Evolutionary conservation across 1,140 invertebrate species (phyloP).

Genomic region (Medauroidea extradentata): DNA sequence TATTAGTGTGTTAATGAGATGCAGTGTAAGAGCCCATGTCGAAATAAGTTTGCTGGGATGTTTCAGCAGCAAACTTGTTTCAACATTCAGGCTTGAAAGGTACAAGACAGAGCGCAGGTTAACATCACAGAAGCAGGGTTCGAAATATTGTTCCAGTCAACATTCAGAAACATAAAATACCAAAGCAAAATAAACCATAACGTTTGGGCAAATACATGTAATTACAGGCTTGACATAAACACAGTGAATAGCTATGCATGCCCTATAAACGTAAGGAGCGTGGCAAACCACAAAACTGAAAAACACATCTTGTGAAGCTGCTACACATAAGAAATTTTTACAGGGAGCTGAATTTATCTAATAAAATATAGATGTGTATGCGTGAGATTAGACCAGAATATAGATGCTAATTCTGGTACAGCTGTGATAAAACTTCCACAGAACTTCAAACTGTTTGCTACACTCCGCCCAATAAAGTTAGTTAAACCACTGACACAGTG

Average conservation of each 20-base stretch:
- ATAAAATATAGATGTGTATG: constrained; percentile 11
- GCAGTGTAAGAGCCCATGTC: too few species aligned
- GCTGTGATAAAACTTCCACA: too few species aligned
- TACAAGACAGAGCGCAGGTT: constrained; percentile 9
- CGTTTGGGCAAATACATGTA: too few species aligned
- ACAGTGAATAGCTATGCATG: constrained; percentile 9
- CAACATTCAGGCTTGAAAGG: constrained; percentile 5
- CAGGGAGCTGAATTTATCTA: too few species aligned
- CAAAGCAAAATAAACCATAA: background rate
- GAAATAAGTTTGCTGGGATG: too few species aligned
- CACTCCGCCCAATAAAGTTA: constrained; percentile 42
- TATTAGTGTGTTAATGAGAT: too few species aligned
- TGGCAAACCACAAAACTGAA: too few species aligned
- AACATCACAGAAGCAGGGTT: constrained; percentile 22
- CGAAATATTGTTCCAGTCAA: constrained; percentile 18
- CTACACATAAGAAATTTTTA: too few species aligned
- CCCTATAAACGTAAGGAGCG: too few species aligned
- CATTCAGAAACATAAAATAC: background rate
- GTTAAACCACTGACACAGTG: constrained; percentile 12
- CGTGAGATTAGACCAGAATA: too few species aligned
- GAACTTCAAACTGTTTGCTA: background rate
- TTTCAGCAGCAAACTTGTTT: constrained; percentile 11
- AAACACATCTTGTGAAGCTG: constrained; percentile 14
- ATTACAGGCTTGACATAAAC: too few species aligned
- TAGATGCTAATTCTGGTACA: too few species aligned